Percentiles rank a stretch among this genome's conserved stretches.
phyloP scores from a whole-genome alignment of 2,888 invertebrate genomes.

The Philereme vetulata region DNA sequence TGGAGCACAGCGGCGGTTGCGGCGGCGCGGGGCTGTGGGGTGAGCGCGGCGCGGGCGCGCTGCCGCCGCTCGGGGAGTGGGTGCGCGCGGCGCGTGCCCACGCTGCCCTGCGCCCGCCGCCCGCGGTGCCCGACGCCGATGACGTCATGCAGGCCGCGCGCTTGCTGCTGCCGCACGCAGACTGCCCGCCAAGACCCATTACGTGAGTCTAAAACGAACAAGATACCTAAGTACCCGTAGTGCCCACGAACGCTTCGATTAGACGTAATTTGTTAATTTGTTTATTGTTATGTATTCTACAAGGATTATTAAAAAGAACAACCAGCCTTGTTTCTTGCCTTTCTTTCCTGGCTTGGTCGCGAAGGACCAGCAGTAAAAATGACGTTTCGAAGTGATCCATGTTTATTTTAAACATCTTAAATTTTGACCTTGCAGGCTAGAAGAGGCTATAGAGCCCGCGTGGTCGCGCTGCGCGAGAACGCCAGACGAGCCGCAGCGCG shows the following conservation, averaged over 20 bases:
- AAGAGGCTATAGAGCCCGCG: slow-evolving; percentile 81
- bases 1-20: slow-evolving; percentile 84
- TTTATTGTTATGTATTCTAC: too few species aligned
- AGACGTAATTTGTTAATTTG: too few species aligned
- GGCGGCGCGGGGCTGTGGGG: slow-evolving; percentile 87
- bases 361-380: too few species aligned
- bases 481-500: slow-evolving; percentile 84
- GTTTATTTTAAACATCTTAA: too few species aligned
- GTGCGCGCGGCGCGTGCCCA: slow-evolving; percentile 92
- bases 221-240: too few species aligned
- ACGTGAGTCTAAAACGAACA: slow-evolving; percentile 81
- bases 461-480: slow-evolving; percentile 68
- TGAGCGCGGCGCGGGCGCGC: slow-evolving; percentile 93
- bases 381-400: too few species aligned
- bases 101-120: slow-evolving; percentile 90
- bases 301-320: too few species aligned
- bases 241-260: not conserved
- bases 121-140: slow-evolving; percentile 92
- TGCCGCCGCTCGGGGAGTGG: slow-evolving; percentile 97
- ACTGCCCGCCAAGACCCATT: slow-evolving; percentile 92
- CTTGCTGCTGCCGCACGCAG: slow-evolving; percentile 93
- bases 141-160: slow-evolving; percentile 95
- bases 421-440: slow-evolving; percentile 64
- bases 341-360: too few species aligned
- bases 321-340: too few species aligned